A percentile compares a stretch with the other conserved stretches of the same genome.
Evolutionary conservation across 2,888 invertebrate genomes (phyloP).

Genomic region (Podabrus alpinus): DNA sequence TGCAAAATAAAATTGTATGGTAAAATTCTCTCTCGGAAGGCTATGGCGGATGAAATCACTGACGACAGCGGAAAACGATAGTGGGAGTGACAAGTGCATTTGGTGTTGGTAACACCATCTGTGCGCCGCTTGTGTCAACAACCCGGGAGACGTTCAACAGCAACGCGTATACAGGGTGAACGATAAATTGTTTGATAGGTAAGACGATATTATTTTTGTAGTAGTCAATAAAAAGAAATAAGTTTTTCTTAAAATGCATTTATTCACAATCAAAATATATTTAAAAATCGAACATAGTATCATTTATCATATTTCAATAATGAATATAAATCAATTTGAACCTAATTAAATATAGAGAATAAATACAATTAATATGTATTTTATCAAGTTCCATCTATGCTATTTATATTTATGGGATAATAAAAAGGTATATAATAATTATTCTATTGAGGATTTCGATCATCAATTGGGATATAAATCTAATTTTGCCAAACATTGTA

Average conservation of each 20-base stretch:
- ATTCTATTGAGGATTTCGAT: slow-evolving; percentile 13
- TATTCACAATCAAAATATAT: slow-evolving; percentile 35
- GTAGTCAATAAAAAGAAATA: neutral
- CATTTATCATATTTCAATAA: slow-evolving; percentile 32
- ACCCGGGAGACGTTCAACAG: too few relatives aligned
- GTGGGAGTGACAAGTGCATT: neutral
- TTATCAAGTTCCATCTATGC: slow-evolving; percentile 31
- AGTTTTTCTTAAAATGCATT: slow-evolving; percentile 29
- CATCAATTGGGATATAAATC: slow-evolving; percentile 17
- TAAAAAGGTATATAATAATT: slow-evolving; percentile 32
- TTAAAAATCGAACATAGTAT: slow-evolving; percentile 33
- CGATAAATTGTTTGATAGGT: neutral
- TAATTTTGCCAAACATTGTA: slow-evolving; percentile 11
- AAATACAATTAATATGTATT: slow-evolving; percentile 27
- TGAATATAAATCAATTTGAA: slow-evolving; percentile 39
- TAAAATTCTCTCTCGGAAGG: neutral
- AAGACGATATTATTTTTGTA: neutral
- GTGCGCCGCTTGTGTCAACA: neutral
- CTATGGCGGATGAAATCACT: slow-evolving; percentile 30
- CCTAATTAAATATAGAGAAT: slow-evolving; percentile 31
- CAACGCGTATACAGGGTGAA: too few relatives aligned
- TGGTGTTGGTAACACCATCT: slow-evolving; percentile 12
- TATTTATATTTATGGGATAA: slow-evolving; percentile 30
- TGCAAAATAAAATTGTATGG: neutral
- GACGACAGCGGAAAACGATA: neutral